These are phyloP conservation scores for Netta rufina DNA, from an alignment of 2,797 vertebrate genomes.

Conservation along the genomic window DNA sequence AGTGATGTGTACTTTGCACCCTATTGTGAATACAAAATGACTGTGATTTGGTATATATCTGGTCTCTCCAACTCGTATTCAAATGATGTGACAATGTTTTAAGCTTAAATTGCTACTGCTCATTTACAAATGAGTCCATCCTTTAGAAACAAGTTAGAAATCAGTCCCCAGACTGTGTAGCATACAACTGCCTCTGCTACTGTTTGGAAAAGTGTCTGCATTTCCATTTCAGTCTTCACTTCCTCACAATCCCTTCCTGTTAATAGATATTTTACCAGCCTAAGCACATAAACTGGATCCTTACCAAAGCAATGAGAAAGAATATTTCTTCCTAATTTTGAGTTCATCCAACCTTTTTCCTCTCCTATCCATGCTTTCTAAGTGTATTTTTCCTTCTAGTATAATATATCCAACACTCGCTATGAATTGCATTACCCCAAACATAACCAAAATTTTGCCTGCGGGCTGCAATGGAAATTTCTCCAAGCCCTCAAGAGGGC, in stretches of 20 bases:
- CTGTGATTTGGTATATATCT: neutral
- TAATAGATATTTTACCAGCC: neutral
- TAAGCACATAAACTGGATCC: neutral
- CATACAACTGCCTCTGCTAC: neutral
- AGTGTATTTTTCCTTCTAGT: neutral
- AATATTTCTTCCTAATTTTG: neutral
- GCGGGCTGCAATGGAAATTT: neutral
- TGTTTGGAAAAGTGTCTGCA: neutral
- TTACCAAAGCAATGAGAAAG: neutral
- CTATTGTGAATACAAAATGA: neutral
- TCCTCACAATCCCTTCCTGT: neutral
- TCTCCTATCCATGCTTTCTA: neutral
- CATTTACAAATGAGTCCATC: neutral
- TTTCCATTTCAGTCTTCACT: neutral
- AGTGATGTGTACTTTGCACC: neutral
- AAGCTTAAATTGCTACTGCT: neutral
- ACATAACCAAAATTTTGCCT: neutral
- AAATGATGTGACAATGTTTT: neutral
- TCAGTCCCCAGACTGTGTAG: neutral
- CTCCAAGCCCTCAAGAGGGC: neutral
- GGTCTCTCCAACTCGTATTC: neutral
- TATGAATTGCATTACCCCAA: neutral
- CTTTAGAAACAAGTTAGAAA: constrained; percentile 2
- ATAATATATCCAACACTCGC: neutral
- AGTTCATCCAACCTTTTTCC: neutral